Conservation (phyloP, 2,113 vertebrate genomes). For the Agapornis roseicollis region DNA sequence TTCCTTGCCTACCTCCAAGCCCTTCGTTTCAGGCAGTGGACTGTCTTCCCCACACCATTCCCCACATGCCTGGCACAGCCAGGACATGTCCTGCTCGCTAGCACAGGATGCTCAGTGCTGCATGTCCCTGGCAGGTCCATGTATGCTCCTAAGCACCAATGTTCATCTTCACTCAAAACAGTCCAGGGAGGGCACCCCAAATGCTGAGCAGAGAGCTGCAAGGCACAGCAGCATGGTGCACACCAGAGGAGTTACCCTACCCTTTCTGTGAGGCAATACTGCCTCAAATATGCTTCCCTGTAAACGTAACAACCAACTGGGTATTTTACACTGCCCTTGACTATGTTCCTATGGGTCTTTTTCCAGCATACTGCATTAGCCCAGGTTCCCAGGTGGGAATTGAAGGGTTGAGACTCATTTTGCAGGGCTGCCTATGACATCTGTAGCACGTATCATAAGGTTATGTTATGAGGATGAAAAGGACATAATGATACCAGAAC, state of each 20-base stretch:
- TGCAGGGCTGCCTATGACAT: not conserved
- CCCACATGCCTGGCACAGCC: not conserved
- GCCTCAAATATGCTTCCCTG: not conserved
- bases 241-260: rapidly evolving
- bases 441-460: not conserved
- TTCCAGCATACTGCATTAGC: not conserved
- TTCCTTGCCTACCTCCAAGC: rapidly evolving
- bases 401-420: not conserved
- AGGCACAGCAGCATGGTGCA: not conserved
- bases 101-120: not conserved
- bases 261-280: not conserved
- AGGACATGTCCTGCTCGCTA: not conserved
- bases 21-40: not conserved
- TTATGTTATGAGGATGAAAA: not conserved
- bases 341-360: not conserved
- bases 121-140: not conserved
- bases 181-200: not conserved
- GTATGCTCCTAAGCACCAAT: rapidly evolving
- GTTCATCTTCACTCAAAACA: not conserved
- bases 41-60: not conserved
- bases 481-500: not conserved
- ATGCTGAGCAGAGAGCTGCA: not conserved
- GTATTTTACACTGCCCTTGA: not conserved
- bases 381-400: not conserved
- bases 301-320: not conserved